Evolutionary conservation across 1,140 invertebrate genomes (phyloP), one percentile per base, ranked within the genome.

Genomic region (Lasioglossum albipes): DNA sequence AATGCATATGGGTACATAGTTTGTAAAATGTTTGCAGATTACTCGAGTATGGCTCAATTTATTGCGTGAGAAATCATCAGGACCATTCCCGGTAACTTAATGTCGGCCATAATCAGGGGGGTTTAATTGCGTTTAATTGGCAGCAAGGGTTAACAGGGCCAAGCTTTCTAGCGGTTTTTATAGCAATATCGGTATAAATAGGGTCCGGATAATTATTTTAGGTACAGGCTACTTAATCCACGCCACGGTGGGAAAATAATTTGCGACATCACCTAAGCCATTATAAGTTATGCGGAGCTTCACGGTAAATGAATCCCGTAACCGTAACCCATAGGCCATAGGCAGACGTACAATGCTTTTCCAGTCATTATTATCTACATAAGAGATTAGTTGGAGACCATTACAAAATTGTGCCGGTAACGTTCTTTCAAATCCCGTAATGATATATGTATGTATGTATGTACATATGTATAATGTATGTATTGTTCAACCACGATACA

Each of bases 251-350:
- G 86, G 85, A 84, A 88, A 88, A 88, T 88, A 88, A 88, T 88
- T 88, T 88, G 86, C 84, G 68, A 84, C 80, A 86, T 86, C 69
- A 82, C 84, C 66, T 88, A 88, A 88, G 87, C 87, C 87, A 69
- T 84, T 76, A 73, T 88, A 88, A 88, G 75, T 88, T 88, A 88
- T 88, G 82, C 84, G 69, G 65, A 80, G 87, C 77, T 85, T 87
- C 85, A 54, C 82, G 49, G 68, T 66, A 77, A 87, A 87, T 84
- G 86, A 85, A 88, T 87, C 12, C 82, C 79, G 61, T 80, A 66
- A 45, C 82, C 79, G 61, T 80, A 66, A 45, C 62, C 81, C 42
- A 65, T 66, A 72, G 72, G 82, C 81, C 42, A 65, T 66, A 72
- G 72, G 82, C 67, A 79, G 66, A 87, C 71, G 64, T 86, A 84